Evolutionary conservation across 2,113 vertebrate genomes (phyloP), one percentile per base, ranked within the genome.

Genomic region (Onychostoma macrolepis): DNA sequence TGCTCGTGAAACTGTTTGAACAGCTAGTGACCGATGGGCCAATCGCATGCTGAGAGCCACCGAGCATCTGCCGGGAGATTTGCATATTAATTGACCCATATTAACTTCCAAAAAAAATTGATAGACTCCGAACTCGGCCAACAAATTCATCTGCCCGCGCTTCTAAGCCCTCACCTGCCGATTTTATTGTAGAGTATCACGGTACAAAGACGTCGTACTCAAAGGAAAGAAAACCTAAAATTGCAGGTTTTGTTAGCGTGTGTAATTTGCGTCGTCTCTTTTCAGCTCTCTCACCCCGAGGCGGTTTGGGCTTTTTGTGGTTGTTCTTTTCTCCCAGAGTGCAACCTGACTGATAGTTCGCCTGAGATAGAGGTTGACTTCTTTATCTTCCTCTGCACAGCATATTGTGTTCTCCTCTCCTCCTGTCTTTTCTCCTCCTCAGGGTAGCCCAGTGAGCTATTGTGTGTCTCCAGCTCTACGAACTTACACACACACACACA

Each of bases 21-120:
- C 97, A 96, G 96, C 95, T 95, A 96, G 96, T 97, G 97, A 97
- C 96, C 96, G 96, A 97, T 96, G 96, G 96, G 96, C 96, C 95
- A 96, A 96, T 97, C 96, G 95, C 96, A 96, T 95, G 96, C 96
- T 96, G 96, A 96, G 96, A 95, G 88, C 96, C 97, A 96, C 96
- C 95, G 96, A 98, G 97, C 97, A 98, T 98, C 97, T 98, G 97
- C 96, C 97, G 95, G 95, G 96, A 97, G 96, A 98, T 98, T 98
- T 97, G 97, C 97, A 98, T 98, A 98, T 97, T 98, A 98, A 98
- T 98, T 98, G 97, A 97, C 97, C 96, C 96, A 97, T 97, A 97
- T 97, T 98, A 97, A 97, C 97, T 97, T 96, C 96, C 96, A 82
- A 83, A 89, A 72, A 81, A 79, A 80, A 87, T 80, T 85, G 45